phyloP scores from a whole-genome alignment of 2,888 invertebrate species.

The Ceraclea dissimilis region DNA sequence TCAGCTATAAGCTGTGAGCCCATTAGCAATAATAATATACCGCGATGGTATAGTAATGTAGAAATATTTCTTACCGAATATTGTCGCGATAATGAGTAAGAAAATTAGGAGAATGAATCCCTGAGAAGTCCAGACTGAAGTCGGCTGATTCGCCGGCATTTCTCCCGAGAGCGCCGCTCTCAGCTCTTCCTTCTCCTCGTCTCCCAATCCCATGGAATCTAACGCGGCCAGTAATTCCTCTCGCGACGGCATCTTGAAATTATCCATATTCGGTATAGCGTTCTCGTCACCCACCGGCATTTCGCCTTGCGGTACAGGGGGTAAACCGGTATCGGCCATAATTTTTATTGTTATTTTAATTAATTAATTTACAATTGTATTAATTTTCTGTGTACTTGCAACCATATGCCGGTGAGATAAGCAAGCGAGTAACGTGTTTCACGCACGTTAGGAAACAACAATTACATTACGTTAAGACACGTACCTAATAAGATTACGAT shows the following conservation, averaged over 20 bases:
- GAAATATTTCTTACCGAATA: constrained; percentile 16
- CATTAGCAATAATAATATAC: no score
- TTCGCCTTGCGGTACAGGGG: neutral
- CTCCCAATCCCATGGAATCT: constrained; percentile 51
- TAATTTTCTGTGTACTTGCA: no score
- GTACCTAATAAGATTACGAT: no score
- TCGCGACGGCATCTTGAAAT: constrained; percentile 44
- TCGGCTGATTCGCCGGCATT: constrained; percentile 33
- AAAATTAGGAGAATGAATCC: constrained; percentile 31
- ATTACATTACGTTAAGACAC: no score
- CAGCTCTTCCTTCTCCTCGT: constrained; percentile 54
- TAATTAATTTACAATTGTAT: no score
- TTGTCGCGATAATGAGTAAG: constrained; percentile 28
- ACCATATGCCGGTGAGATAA: no score
- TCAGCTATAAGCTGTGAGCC: no score
- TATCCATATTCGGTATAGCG: constrained; percentile 12
- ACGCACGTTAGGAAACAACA: no score
- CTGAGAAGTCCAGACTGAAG: constrained; percentile 32
- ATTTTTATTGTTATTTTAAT: no score
- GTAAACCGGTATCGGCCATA: neutral
- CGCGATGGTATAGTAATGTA: no score
- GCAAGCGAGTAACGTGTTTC: no score
- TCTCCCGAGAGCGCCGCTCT: constrained; percentile 43
- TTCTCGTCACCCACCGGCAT: neutral
- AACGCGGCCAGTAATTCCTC: constrained; percentile 52